Evolutionary conservation across 2,113 vertebrate genomes (phyloP).

Genomic region (Fregetta grallaria): DNA sequence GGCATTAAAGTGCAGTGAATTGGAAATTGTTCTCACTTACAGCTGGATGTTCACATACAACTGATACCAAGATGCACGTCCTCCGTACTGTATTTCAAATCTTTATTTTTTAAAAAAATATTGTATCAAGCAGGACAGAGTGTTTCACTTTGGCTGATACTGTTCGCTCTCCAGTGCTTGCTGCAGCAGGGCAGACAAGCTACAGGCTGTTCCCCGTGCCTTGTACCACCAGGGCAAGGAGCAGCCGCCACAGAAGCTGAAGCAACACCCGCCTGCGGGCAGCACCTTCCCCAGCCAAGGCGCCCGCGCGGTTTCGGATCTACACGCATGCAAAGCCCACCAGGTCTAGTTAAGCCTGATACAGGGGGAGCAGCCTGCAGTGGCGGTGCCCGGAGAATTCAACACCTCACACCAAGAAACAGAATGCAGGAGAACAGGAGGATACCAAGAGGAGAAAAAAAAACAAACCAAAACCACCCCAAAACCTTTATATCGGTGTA

Average conservation of each 20-base stretch:
- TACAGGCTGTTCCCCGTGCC: not conserved
- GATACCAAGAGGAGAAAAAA: not conserved
- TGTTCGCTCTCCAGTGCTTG: not conserved
- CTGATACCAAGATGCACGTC: not conserved
- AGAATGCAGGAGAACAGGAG: not conserved
- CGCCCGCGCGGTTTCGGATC: not conserved
- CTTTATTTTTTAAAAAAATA: not conserved
- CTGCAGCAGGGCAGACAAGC: not conserved
- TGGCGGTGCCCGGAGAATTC: not conserved
- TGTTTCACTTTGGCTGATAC: not conserved
- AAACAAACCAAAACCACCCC: not conserved
- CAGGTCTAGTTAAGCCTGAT: not conserved
- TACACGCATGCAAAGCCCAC: rapidly evolving
- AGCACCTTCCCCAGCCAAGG: not conserved
- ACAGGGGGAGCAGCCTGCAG: not conserved
- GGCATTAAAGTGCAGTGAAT: conserved; percentile 53
- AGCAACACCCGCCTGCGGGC: not conserved
- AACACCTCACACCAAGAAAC: not conserved
- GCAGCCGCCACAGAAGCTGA: not conserved
- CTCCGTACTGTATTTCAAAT: not conserved
- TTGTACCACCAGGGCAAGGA: not conserved
- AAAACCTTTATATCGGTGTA: not conserved
- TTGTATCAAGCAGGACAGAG: not conserved
- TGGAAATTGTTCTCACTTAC: conserved; percentile 55
- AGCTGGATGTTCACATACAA: conserved; percentile 27